These are phyloP conservation scores for Nasonia longicornis DNA, from an alignment of 1,140 invertebrate genomes.

Conservation along the genomic window DNA sequence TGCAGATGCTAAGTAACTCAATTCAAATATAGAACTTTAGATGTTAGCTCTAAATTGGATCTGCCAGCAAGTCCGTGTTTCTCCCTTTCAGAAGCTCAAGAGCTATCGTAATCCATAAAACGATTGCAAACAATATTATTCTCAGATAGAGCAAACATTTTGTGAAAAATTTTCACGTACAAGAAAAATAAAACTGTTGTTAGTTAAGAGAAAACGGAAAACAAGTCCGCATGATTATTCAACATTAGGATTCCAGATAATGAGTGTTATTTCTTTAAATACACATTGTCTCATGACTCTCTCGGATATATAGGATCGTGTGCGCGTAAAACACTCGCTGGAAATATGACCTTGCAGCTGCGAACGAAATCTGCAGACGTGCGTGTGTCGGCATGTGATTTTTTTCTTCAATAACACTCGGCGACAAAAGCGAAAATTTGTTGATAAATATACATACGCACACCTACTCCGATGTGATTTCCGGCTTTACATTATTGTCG, in stretches of 20 bases:
- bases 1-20: constrained; percentile 6
- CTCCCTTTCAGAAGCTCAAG: constrained; percentile 21
- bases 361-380: neutral
- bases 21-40: constrained; percentile 31
- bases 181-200: neutral
- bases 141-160: neutral
- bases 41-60: constrained; percentile 14
- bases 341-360: no score
- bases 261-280: no score
- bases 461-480: neutral
- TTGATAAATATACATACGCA: no score
- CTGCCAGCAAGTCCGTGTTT: constrained; percentile 13
- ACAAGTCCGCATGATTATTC: neutral
- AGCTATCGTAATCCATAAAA: constrained; percentile 14
- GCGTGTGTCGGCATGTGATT: neutral
- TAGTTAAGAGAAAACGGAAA: no score
- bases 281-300: neutral
- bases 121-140: neutral
- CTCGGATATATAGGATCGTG: no score
- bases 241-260: neutral
- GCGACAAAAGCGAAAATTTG: neutral
- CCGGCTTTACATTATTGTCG: neutral
- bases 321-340: no score
- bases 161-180: no score
- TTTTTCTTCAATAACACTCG: neutral